Evolutionary conservation across 2,888 invertebrate genomes (phyloP).

Genomic region (Kryphioiulus occultus): DNA sequence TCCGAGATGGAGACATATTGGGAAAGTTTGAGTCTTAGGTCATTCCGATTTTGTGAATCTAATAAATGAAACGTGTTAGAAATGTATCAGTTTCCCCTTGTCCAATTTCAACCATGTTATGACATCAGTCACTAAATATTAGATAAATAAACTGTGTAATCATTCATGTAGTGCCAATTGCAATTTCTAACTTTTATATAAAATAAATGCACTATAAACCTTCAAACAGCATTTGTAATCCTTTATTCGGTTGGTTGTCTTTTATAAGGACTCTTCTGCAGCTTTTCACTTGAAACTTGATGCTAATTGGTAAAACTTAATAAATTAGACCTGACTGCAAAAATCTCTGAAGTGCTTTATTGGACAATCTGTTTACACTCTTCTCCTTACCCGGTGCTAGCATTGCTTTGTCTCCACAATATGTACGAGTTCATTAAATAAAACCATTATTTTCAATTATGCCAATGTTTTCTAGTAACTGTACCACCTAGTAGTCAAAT

Average conservation of each 20-base stretch:
- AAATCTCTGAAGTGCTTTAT: too few species aligned
- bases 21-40: slow-evolving; percentile 72
- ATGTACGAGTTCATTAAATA: neutral
- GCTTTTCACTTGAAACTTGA: too few species aligned
- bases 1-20: slow-evolving; percentile 94
- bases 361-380: neutral
- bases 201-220: neutral
- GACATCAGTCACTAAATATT: neutral
- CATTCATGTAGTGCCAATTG: neutral
- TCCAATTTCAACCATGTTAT: neutral
- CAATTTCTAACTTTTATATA: neutral
- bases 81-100: neutral
- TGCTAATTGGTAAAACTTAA: too few species aligned
- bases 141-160: neutral
- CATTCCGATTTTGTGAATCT: neutral
- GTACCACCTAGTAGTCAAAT: neutral
- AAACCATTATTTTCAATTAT: neutral
- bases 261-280: too few species aligned
- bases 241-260: neutral
- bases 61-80: neutral
- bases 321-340: too few species aligned
- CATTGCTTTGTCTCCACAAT: neutral
- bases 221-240: neutral
- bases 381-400: neutral
- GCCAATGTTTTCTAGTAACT: neutral